phyloP scores from a whole-genome alignment of 2,888 invertebrate species.

The Willowsia nigromaculata region DNA sequence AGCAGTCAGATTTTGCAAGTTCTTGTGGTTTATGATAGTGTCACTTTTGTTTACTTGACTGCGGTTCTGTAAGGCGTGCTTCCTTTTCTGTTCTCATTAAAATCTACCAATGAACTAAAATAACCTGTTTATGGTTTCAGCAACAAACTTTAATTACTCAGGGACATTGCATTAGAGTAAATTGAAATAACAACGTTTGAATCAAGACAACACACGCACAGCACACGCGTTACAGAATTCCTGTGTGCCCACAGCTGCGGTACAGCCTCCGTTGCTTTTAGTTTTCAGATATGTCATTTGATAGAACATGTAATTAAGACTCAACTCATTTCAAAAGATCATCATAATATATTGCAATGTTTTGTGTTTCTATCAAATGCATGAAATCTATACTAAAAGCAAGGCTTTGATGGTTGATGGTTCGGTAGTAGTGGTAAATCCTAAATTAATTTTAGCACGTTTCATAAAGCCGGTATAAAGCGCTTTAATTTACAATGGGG shows the following conservation, averaged over 20 bases:
- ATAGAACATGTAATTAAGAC: too few relatives aligned
- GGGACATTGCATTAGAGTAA: background rate
- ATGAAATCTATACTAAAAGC: background rate
- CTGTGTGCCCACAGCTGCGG: background rate
- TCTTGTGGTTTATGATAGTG: background rate
- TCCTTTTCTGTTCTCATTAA: background rate
- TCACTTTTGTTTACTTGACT: background rate
- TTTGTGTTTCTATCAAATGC: background rate
- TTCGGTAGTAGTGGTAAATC: background rate
- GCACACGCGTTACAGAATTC: background rate
- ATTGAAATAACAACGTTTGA: background rate
- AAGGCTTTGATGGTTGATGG: background rate
- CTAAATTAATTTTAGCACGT: background rate
- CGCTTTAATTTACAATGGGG: background rate
- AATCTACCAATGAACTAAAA: background rate
- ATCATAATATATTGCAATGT: too few relatives aligned
- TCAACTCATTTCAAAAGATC: too few relatives aligned
- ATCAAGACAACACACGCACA: background rate
- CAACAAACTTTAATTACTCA: background rate
- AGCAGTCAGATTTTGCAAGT: background rate
- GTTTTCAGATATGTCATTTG: too few relatives aligned
- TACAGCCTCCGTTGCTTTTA: too few relatives aligned
- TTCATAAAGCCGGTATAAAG: background rate
- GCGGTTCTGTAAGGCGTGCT: background rate
- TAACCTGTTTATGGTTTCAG: background rate